A percentile compares a stretch with the other conserved stretches of the same genome.
Evolutionary conservation across 2,797 vertebrate genomes (phyloP).

Genomic region (Australoheros facetus): DNA sequence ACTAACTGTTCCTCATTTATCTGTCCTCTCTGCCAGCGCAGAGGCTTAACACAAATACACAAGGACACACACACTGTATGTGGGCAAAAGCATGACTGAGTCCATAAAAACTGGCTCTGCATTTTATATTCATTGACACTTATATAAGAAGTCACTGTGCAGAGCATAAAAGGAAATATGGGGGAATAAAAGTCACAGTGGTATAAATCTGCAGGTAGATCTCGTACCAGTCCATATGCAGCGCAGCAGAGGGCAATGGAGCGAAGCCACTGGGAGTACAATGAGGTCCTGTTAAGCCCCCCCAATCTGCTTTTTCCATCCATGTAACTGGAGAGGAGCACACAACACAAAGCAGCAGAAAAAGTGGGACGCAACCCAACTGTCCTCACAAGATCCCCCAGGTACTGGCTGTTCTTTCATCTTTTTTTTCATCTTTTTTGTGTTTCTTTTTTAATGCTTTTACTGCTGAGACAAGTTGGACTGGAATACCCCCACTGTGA

Average conservation of each 20-base stretch:
- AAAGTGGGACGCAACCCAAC: conserved; percentile 66
- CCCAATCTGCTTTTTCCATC: conserved; percentile 41
- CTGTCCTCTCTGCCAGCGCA: conserved; percentile 27
- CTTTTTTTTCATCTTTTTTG: background rate
- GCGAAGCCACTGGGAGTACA: conserved; percentile 12
- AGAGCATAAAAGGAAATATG: conserved; percentile 30
- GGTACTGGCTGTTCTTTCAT: background rate
- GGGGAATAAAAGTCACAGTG: conserved; percentile 41
- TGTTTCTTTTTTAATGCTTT: background rate
- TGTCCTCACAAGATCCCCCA: conserved; percentile 24
- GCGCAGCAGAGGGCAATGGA: conserved; percentile 22
- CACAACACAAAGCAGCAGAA: conserved; percentile 75
- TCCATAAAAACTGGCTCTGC: conserved; percentile 22
- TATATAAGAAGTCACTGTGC: conserved; percentile 30
- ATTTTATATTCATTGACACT: conserved; percentile 36
- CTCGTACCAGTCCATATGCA: conserved; percentile 47
- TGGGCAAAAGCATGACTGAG: conserved; percentile 10
- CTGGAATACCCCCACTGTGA: background rate
- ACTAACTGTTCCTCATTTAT: conserved; percentile 46
- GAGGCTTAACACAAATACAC: conserved; percentile 36
- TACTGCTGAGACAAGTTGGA: background rate
- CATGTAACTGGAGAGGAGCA: conserved; percentile 68
- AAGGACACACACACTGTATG: background rate
- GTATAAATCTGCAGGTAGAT: conserved; percentile 34
- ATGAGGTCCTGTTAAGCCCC: conserved; percentile 36